Conservation (phyloP, 2,888 invertebrate genomes). For the Ganaspis brasiliensis region DNA sequence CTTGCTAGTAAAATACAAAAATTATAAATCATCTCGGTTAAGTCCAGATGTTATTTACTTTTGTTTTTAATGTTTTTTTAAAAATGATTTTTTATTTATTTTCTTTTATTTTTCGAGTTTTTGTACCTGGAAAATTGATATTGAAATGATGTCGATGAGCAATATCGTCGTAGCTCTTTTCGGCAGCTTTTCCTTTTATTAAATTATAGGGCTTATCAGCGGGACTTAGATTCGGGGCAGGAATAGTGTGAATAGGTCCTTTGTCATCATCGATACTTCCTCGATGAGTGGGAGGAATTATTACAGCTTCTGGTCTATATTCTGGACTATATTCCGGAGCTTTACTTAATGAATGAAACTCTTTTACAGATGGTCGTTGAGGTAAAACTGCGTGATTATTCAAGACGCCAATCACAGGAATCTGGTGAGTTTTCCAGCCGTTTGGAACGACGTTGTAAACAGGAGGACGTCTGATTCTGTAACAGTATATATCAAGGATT, state of each 20-base stretch:
- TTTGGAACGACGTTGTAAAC: conserved; percentile 69
- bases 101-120: too few species aligned
- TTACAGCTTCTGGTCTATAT: conserved; percentile 67
- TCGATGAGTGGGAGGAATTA: conserved; percentile 69
- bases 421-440: conserved; percentile 63
- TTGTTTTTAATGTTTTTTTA: too few species aligned
- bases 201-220: conserved; percentile 84
- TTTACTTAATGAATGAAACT: conserved; percentile 72
- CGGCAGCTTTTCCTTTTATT: conserved; percentile 72
- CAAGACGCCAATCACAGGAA: conserved; percentile 65
- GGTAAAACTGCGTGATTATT: conserved; percentile 69
- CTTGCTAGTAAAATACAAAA: too few species aligned
- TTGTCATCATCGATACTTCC: conserved; percentile 79
- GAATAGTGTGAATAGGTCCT: conserved; percentile 92
- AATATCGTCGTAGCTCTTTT: conserved; percentile 54
- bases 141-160: conserved; percentile 60
- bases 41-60: too few species aligned
- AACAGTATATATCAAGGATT: too few species aligned
- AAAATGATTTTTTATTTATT: too few species aligned
- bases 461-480: conserved; percentile 52
- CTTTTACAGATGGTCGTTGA: conserved; percentile 72
- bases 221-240: conserved; percentile 90
- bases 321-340: conserved; percentile 72
- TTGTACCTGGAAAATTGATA: conserved; percentile 62
- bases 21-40: too few species aligned